Evolutionary conservation across 2,888 invertebrate species (phyloP), one percentile per base, ranked within the genome.

Genomic region (Halocaridina rubra): DNA sequence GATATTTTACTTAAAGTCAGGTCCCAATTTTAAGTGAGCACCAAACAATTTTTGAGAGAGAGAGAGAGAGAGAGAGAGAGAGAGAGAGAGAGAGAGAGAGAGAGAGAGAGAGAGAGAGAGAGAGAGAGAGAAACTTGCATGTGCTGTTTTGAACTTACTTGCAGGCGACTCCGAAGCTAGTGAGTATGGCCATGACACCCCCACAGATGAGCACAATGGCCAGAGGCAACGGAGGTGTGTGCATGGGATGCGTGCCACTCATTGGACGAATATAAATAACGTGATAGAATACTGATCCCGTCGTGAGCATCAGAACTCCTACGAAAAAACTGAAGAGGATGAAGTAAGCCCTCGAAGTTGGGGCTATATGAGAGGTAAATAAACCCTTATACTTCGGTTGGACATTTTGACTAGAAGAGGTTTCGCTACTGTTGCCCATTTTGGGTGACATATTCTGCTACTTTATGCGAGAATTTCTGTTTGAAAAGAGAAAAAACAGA

Each of bases 241-340:
- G 86, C 64, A 86, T 78, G 57, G 64, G 78, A 39, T 81, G 86
- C 10, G 64, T 27, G 19, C 86, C 86, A 67, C 86, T 86, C 78
- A 78, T 86, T 16, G 86, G 86, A 13, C 39, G 64, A 33, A 59
- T 81, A 8, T 64, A 74, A 72, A 86, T 86, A 46, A 86, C 81
- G 57, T 86, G 86, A 32, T 86, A 86, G 78, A 86, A 86, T 5
- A 86, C 78, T 5, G 81, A 81, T 10, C 86, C 86, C 3, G 81
- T 78, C 16, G 86, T 86, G 22, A 86, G 53, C 78, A 81, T 72
- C 24, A 86, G 77, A 0, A 80, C 81, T 5, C 86, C 86, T 29
- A 81, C 10, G 32, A 86, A 53, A 64, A 86, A 86, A 53, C 77
- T 72, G 30, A 85, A 5, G n/a, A 85, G 76, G 57, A 85, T 57